Evolutionary conservation across 1,140 invertebrate species (phyloP).

Genomic region (Pachyrhynchus sulphureomaculatus): DNA sequence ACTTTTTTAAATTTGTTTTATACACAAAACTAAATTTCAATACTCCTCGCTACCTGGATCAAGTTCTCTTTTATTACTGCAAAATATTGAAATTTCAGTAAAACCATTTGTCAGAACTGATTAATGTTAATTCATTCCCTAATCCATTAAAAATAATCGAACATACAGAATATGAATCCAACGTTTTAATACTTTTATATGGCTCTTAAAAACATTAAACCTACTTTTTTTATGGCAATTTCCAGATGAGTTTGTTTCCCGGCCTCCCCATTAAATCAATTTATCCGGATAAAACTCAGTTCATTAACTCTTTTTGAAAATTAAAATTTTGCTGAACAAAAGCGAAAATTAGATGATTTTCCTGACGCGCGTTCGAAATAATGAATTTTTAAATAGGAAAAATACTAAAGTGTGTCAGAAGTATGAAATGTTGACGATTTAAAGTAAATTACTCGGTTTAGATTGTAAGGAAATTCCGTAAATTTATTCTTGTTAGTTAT

Average conservation of each 20-base stretch:
- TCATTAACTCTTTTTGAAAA: slow-evolving; percentile 5
- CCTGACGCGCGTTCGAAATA: not conserved
- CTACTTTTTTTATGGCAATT: not conserved
- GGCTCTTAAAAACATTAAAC: not conserved
- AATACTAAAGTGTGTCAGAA: no score
- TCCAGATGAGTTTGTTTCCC: not conserved
- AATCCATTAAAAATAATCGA: not conserved
- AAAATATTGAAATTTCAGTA: no score
- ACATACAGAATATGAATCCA: not conserved
- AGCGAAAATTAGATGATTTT: slow-evolving; percentile 2
- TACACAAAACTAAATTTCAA: no score
- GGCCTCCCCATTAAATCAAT: not conserved
- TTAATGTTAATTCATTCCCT: not conserved
- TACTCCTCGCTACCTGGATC: no score
- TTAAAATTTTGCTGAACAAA: not conserved
- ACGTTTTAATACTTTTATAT: not conserved
- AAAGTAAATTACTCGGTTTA: no score
- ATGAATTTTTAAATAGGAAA: not conserved
- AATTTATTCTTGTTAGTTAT: no score
- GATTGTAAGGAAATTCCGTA: no score
- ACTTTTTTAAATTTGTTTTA: no score
- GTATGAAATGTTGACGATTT: no score
- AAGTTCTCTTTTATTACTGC: no score
- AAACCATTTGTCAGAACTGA: no score
- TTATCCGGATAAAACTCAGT: slow-evolving; percentile 1